Evolutionary conservation across 2,113 vertebrate genomes (phyloP), one percentile per base, ranked within the genome.

Genomic region (Pampusana beccarii): DNA sequence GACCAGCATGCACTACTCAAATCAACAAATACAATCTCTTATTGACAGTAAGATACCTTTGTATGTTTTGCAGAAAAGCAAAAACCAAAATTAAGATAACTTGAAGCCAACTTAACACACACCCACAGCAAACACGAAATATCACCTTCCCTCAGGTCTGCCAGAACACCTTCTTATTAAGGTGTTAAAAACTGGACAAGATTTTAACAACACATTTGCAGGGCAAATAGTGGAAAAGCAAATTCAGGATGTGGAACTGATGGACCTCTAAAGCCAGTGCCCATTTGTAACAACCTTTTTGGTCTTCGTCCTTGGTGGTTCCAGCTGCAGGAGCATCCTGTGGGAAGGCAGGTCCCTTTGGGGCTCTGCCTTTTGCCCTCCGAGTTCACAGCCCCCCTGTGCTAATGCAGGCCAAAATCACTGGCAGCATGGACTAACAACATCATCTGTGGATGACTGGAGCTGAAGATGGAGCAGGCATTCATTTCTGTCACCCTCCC

Each of bases 261-360:
- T 0, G 1, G 9, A 60, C 7, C 4, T n/a, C 53, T 33, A 67
- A 74, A 79, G 4, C 11, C 28, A 11, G 6, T 25, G 20, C 3
- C 4, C 2, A 31, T 71, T 57, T 44, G 13, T 34, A 50, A 56
- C 8, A 73, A 29, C 3, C 1, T 46, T 33, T 72, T 65, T 20
- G n/a, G 15, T 57, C 16, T 69, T 53, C 36, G 48, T 33, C 5
- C 6, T 9, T 77, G 14, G 4, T 28, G 40, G 24, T 18, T 84
- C 18, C 14, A 57, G 19, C 10, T 40, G n/a, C 40, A 65, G 58
- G 38, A 83, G 4, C 5, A 2, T 13, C 46, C 38, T 24, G 40
- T 0, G 0, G 12, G 16, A 66, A 88, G 15, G 4, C 9, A 71
- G 9, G 25, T 54, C 4, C 5, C 5, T 66, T 15, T 12, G 5